Evolutionary conservation across 92 coral and sea anemone genomes (phyloP).

Genomic region (Pocillopora meandrina): DNA sequence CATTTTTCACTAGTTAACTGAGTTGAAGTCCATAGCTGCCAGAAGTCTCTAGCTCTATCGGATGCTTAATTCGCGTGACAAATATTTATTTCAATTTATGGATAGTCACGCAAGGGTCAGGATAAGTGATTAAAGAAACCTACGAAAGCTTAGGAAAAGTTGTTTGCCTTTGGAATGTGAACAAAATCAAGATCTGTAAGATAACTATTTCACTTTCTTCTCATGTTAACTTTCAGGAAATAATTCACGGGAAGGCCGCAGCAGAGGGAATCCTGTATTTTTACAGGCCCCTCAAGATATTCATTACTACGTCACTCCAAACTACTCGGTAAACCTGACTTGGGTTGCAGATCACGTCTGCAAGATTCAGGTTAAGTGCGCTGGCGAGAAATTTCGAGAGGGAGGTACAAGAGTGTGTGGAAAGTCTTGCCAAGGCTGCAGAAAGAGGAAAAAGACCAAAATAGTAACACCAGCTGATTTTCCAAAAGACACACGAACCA

Average conservation of each 20-base stretch:
- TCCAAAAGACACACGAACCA: background rate
- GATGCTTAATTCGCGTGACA: background rate
- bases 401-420: conserved; percentile 9
- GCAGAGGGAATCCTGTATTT: background rate
- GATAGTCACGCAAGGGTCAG: background rate
- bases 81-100: background rate
- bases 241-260: background rate
- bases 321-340: background rate
- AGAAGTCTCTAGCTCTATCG: background rate
- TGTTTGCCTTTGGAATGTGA: too few relatives aligned
- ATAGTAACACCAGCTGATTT: conserved; percentile 9
- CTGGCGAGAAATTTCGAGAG: background rate
- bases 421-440: conserved; percentile 9
- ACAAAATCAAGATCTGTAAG: background rate
- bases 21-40: background rate
- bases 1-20: too few relatives aligned
- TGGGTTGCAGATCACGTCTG: conserved; percentile 24
- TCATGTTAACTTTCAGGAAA: conserved; percentile 1
- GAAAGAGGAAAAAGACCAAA: conserved; percentile 7
- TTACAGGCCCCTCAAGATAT: background rate
- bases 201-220: background rate
- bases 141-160: too few relatives aligned
- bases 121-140: background rate
- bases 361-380: conserved; percentile 23
- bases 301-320: conserved; percentile 10